phyloP scores from a whole-genome alignment of 1,140 invertebrate species.

The Maconellicoccus hirsutus region DNA sequence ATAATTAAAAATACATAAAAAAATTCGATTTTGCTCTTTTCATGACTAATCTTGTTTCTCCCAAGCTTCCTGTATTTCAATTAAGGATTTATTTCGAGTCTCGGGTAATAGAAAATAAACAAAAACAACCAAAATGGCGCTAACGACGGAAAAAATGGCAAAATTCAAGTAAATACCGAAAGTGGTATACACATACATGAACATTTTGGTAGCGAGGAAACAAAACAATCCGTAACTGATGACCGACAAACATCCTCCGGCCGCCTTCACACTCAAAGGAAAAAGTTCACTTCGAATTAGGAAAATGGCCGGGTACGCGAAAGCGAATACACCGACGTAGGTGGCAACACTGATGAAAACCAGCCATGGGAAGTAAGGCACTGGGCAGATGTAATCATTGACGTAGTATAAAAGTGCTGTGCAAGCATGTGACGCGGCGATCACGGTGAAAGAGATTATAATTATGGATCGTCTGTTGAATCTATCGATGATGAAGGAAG shows the following conservation, averaged over 20 bases:
- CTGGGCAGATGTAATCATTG: slow-evolving; percentile 34
- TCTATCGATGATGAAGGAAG: slow-evolving; percentile 38
- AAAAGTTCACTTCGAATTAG: slow-evolving; percentile 50
- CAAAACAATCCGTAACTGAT: slow-evolving; percentile 36
- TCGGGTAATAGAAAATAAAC: slow-evolving; percentile 57
- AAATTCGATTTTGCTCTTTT: background rate
- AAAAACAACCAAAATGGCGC: slow-evolving; percentile 44
- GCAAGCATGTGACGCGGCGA: slow-evolving; percentile 33
- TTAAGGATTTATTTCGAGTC: slow-evolving; percentile 64
- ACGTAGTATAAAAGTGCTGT: slow-evolving; percentile 39
- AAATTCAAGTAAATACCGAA: slow-evolving; percentile 60
- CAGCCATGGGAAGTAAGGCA: slow-evolving; percentile 36
- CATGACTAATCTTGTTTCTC: background rate
- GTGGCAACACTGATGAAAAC: slow-evolving; percentile 44
- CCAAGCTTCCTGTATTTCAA: slow-evolving; percentile 50
- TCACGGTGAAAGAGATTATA: slow-evolving; percentile 35
- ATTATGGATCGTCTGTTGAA: slow-evolving; percentile 41
- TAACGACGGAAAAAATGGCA: slow-evolving; percentile 63
- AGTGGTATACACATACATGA: slow-evolving; percentile 42
- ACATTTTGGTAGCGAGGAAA: slow-evolving; percentile 67
- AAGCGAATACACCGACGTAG: slow-evolving; percentile 43
- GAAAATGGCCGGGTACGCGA: slow-evolving; percentile 44
- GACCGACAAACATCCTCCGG: slow-evolving; percentile 39
- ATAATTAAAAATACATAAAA: too few relatives aligned
- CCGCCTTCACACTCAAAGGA: slow-evolving; percentile 46